Percentiles rank a stretch among this genome's conserved stretches.
phyloP scores from a whole-genome alignment of 1,140 invertebrate species.

The Microplitis mediator region DNA sequence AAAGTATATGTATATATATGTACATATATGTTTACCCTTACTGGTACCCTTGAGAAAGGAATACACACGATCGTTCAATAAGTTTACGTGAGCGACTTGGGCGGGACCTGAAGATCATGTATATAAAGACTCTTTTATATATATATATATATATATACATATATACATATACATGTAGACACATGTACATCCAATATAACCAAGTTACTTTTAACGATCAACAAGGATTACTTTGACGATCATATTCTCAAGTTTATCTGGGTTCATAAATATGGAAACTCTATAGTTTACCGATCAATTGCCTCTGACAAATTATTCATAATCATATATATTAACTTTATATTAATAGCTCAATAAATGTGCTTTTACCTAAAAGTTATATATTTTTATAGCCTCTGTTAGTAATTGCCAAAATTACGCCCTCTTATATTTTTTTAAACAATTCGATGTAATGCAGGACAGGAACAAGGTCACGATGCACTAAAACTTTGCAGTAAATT shows the following conservation, averaged over 20 bases:
- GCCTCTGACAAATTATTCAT: constrained; percentile 2
- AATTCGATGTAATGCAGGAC: no score
- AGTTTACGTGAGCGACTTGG: constrained; percentile 31
- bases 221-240: background rate
- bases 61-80: constrained; percentile 15
- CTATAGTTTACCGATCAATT: background rate
- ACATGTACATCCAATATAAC: background rate
- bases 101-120: constrained; percentile 9
- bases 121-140: background rate
- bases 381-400: no score
- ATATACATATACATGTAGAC: no score
- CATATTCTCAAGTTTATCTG: background rate
- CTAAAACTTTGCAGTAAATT: no score
- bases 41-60: background rate
- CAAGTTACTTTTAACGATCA: background rate
- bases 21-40: constrained; percentile 1
- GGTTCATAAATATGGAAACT: constrained; percentile 1
- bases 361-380: no score
- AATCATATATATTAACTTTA: background rate
- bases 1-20: constrained; percentile 15
- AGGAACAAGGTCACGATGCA: no score
- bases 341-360: background rate
- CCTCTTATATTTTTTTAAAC: no score
- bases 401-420: no score
- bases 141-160: no score